Conservation (phyloP, 2,113 vertebrate species). For the Mormyrus lacerda region DNA sequence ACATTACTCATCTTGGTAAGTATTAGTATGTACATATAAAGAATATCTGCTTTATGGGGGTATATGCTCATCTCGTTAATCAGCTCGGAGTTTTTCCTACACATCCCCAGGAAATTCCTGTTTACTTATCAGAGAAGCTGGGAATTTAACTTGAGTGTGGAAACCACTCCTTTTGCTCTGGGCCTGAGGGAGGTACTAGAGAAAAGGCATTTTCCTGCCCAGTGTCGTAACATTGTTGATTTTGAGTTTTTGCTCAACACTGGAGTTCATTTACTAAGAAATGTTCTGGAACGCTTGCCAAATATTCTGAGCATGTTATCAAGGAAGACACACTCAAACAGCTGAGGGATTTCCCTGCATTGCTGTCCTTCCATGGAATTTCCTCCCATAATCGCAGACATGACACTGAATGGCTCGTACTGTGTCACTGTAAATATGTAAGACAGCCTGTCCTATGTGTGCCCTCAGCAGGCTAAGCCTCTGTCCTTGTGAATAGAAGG, state of each 20-base stretch:
- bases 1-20: not conserved
- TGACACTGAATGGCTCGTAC: not conserved
- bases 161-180: not conserved
- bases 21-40: not conserved
- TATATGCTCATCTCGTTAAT: not conserved
- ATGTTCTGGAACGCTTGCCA: not conserved
- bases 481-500: not conserved
- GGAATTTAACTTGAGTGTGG: not conserved
- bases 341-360: not conserved
- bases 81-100: not conserved
- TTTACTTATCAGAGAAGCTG: not conserved
- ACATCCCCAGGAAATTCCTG: constrained; percentile 10
- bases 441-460: not conserved
- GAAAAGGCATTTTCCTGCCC: not conserved
- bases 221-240: not conserved
- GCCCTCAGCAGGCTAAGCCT: not conserved
- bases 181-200: not conserved
- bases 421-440: not conserved
- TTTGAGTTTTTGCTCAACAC: not conserved
- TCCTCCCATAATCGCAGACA: not conserved
- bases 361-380: not conserved
- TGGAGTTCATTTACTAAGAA: not conserved
- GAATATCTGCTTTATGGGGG: not conserved
- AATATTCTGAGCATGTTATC: not conserved
- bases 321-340: not conserved